These are phyloP conservation scores for Anabacerthia variegaticeps DNA, from an alignment of 2,797 vertebrate genomes.

Conservation along the genomic window DNA sequence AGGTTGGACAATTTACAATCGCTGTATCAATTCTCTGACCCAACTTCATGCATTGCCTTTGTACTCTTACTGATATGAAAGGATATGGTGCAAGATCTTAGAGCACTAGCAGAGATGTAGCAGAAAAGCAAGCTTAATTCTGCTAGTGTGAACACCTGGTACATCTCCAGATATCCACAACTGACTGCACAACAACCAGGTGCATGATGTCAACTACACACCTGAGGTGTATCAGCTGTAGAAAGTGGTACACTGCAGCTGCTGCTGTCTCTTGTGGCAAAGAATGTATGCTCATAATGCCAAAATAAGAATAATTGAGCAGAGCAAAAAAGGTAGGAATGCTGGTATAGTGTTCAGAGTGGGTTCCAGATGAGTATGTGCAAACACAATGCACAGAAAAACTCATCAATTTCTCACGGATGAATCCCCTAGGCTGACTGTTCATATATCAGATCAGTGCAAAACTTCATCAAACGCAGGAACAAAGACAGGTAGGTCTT, in stretches of 20 bases:
- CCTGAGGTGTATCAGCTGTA: not conserved
- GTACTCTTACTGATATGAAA: not conserved
- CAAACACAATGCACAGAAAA: not conserved
- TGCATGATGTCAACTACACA: not conserved
- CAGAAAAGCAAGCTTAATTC: not conserved
- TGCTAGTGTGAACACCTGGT: not conserved
- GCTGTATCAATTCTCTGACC: not conserved
- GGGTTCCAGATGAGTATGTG: not conserved
- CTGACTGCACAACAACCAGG: not conserved
- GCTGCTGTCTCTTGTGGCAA: not conserved
- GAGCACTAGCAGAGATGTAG: not conserved
- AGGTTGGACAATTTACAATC: not conserved
- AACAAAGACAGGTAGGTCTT: slow-evolving; percentile 17
- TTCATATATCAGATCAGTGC: slow-evolving; percentile 15
- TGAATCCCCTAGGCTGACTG: not conserved
- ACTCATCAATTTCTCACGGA: not conserved
- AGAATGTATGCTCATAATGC: not conserved
- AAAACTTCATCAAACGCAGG: not conserved
- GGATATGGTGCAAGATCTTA: not conserved
- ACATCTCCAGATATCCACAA: not conserved
- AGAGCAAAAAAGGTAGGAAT: not conserved
- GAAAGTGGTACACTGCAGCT: not conserved
- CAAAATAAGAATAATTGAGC: not conserved
- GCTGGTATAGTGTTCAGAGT: not conserved
- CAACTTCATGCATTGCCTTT: not conserved